Base-by-base conservation (phyloP, 2,797 vertebrate genomes). In the Hoplostethus atlanticus region DNA sequence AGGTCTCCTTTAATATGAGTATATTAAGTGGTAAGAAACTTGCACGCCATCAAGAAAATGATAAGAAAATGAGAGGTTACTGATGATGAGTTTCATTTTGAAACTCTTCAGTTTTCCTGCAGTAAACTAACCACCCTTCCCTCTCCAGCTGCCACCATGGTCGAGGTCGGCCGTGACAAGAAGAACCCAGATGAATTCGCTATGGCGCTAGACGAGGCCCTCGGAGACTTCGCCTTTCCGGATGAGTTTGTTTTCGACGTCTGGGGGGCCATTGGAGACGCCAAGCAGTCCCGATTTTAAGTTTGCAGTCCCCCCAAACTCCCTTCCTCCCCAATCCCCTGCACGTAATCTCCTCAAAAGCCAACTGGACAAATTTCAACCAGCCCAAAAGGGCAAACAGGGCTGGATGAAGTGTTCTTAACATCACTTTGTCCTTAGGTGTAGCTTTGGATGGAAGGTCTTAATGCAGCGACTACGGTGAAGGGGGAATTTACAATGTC, bases 181-280 rank as follows among this genome's bases (percentile, higher is more conserved):
- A 93, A 92, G 16, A 99, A 98, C 86, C 97, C 98, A 0, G 97
- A 99, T 34, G 97, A 98, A 71, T 98, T 99, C 4, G 97, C 97
- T 46, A 94, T 96, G 94, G 97, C 97, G 0, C 76, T 99, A 47
- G 97, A 98, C 66, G 94, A 97, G 90, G 94, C 95, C 66, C 96
- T 99, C 5, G 98, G 98, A 69, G 98, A 99, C 91, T 99, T 98
- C 47, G 97, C 97, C 1, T 99, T 99, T 77, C 98, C 98, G 0
- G 97, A 99, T 6, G 98, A 99, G 91, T 99, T 99, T 73, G 96
- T 99, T 50, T 98, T 99, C 62, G 97, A 99, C 57, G 97, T 98
- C 2, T 99, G 98, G 98, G 97, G 97, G 58, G 97, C 96, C 68
- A 96, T 99, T 36, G 95, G 97, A 53, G 97, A 99, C 31, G 97